Evolutionary conservation across 1,140 invertebrate species (phyloP), one percentile per base, ranked within the genome.

Genomic region (Anthonomus grandis): DNA sequence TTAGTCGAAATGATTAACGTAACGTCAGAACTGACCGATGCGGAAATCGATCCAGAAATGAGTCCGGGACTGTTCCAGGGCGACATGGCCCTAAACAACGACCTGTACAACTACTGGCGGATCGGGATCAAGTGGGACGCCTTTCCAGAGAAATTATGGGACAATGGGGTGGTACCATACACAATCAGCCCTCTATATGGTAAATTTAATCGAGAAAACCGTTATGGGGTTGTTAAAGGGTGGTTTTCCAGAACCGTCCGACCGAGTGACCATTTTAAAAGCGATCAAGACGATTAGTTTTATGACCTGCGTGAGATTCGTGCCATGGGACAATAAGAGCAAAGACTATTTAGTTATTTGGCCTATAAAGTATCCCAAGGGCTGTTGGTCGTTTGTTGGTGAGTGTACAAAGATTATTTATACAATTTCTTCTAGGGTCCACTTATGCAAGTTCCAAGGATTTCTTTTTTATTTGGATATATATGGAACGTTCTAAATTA

Each of bases 331-430:
- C 69, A 81, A 81, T 4, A 78, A 77, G 62, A 64, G 59, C 2
- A 76, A 79, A 60, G 85, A 87, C 62, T 84, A 81, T 63, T 66
- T 85, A 5, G 63, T 84, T 1, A 82, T 85, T 39, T 84, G 81
- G 82, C 82, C 83, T 2, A 80, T 84, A 4, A 78, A 83, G 68
- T 79, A 81, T 67, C 83, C 83, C 21, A 76, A 77, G 75, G 82
- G 83, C 18, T 87, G 85, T 67, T 86, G 84, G 84, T 85, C 83
- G 0, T 85, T 77, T 69, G 80, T 86, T 4, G 85, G 84, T 54
- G 45, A 49, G 47, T 57, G 23, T n/a, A 12, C 36, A 38, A n/a
- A 31, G 6, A 31, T n/a, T 8, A n/a, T n/a, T n/a, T n/a, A n/a
- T n/a, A n/a, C n/a, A n/a, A n/a, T n/a, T n/a, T n/a, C n/a, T n/a